phyloP scores from a whole-genome alignment of 1,140 invertebrate genomes.

The Diploscapter pachys region DNA sequence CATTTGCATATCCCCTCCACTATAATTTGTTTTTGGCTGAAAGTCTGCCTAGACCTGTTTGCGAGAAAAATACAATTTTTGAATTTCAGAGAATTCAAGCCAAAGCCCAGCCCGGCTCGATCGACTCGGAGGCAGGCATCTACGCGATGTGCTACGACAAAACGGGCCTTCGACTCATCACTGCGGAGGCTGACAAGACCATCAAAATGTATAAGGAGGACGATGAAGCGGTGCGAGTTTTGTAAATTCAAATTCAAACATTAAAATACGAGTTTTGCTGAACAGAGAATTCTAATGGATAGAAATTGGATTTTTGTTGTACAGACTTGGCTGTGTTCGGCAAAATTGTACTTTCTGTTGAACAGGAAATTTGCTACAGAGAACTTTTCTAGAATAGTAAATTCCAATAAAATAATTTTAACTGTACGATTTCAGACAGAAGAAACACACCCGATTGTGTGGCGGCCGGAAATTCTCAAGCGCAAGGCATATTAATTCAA shows the following conservation, averaged over 20 bases:
- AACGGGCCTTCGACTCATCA: conserved; percentile 85
- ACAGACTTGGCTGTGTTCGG: background rate
- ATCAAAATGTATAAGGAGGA: conserved; percentile 99
- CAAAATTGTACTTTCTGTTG: background rate
- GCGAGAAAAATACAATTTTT: no score
- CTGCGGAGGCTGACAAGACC: conserved; percentile 96
- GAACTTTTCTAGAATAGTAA: conserved; percentile 3
- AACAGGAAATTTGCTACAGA: background rate
- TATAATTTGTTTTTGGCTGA: no score
- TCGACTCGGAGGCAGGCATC: conserved; percentile 96
- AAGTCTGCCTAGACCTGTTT: no score
- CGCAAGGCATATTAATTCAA: conserved; percentile 73
- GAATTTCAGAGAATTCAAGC: conserved; percentile 17
- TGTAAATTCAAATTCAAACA: background rate
- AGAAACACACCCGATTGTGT: conserved; percentile 92
- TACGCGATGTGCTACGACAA: conserved; percentile 92
- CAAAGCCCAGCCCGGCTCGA: conserved; percentile 90
- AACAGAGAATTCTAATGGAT: no score
- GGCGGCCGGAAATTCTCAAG: conserved; percentile 90
- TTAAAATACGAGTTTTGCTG: no score
- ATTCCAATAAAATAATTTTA: conserved; percentile 29
- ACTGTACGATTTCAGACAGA: conserved; percentile 71
- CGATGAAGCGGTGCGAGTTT: conserved; percentile 74
- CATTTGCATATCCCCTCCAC: no score
- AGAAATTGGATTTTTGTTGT: no score